Evolutionary conservation across 2,797 vertebrate species (phyloP).

Genomic region (Eulemur mongoz): DNA sequence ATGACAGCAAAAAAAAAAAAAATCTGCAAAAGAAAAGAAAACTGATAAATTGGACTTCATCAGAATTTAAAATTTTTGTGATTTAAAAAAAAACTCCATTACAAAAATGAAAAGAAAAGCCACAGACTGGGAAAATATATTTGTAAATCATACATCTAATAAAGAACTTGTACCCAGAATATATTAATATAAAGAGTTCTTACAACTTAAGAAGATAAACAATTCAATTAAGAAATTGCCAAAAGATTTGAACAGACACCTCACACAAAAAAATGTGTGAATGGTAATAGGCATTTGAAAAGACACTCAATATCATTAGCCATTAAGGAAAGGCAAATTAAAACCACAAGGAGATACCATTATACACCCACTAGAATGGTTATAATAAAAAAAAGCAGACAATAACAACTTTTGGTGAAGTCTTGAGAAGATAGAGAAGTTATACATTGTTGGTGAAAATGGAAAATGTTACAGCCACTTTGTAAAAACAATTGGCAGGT

Average conservation of each 20-base stretch:
- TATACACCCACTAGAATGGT: neutral
- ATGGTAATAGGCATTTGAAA: neutral
- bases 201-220: neutral
- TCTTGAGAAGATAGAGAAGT: neutral
- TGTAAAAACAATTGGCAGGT: neutral
- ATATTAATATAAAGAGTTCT: neutral
- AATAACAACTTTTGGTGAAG: neutral
- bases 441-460: neutral
- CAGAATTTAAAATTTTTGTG: slow-evolving; percentile 4
- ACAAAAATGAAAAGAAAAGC: neutral
- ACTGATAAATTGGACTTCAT: neutral
- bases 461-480: neutral
- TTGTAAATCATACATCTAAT: neutral
- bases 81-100: neutral
- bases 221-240: slow-evolving; percentile 11
- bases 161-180: neutral
- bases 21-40: neutral
- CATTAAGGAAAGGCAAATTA: neutral
- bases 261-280: neutral
- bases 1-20: neutral
- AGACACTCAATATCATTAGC: neutral
- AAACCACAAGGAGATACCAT: neutral
- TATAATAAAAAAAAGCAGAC: neutral
- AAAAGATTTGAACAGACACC: slow-evolving; percentile 6
- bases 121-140: neutral